Conservation (phyloP, 2,113 vertebrate species). For the Bos javanicus region DNA sequence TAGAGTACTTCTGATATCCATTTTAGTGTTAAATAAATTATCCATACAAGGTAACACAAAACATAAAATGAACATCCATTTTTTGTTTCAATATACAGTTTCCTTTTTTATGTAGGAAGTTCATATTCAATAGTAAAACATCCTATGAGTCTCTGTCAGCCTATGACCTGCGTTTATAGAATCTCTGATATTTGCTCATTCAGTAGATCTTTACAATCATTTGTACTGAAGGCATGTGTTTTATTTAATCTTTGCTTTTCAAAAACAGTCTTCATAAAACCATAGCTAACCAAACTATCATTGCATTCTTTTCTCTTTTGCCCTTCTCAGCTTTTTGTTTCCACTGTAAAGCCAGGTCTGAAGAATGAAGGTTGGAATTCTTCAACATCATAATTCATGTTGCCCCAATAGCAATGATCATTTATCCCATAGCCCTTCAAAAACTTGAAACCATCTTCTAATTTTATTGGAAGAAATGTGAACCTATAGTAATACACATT, state of each 20-base stretch:
- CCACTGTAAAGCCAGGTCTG: neutral
- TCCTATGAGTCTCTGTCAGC: neutral
- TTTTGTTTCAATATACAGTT: neutral
- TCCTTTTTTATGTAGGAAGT: neutral
- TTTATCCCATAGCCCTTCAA: neutral
- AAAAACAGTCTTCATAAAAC: conserved; percentile 29
- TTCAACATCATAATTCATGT: neutral
- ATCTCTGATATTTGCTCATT: conserved; percentile 43
- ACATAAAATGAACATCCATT: neutral
- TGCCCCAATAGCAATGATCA: neutral
- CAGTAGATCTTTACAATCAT: conserved; percentile 50
- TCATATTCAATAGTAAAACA: conserved; percentile 18
- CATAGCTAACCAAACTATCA: neutral
- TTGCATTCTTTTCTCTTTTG: neutral
- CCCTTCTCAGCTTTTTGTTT: neutral
- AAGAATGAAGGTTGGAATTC: neutral
- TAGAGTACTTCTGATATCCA: neutral
- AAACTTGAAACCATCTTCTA: neutral
- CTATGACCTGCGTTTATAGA: conserved; percentile 31
- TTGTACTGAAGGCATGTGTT: neutral
- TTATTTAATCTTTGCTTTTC: conserved; percentile 48
- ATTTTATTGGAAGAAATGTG: neutral
- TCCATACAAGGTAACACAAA: neutral
- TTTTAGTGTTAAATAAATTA: conserved; percentile 45
- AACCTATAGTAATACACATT: neutral